Evolutionary conservation across 2,888 invertebrate species (phyloP).

Genomic region (Philereme transversata): DNA sequence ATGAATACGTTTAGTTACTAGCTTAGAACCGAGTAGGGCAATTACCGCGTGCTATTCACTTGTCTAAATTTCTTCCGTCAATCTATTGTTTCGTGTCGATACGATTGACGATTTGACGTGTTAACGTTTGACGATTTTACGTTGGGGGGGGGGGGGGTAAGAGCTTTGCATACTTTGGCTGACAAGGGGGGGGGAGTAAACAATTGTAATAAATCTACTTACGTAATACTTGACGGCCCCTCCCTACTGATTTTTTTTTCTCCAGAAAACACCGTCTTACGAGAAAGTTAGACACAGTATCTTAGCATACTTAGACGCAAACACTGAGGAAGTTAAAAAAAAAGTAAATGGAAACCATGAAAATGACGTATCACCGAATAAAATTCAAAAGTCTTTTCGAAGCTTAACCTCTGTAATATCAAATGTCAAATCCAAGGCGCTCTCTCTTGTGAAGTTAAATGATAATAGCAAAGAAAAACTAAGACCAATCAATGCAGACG

Average conservation of each 20-base stretch:
- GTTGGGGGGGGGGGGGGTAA: too few species aligned
- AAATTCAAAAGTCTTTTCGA: conserved; percentile 53
- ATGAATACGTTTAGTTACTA: too few species aligned
- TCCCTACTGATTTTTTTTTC: conserved; percentile 39
- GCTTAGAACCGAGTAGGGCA: too few species aligned
- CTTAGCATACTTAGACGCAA: conserved; percentile 71
- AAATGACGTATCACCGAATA: conserved; percentile 60
- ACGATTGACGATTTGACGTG: too few species aligned
- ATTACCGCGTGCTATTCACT: too few species aligned
- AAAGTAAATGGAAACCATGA: conserved; percentile 46
- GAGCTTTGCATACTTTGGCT: too few species aligned
- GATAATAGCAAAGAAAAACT: conserved; percentile 56
- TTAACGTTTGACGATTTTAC: too few species aligned
- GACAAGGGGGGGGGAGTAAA: too few species aligned
- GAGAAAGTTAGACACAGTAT: conserved; percentile 75
- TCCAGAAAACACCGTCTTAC: conserved; percentile 79
- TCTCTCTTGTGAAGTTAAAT: conserved; percentile 75
- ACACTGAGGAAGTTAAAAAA: conserved; percentile 47
- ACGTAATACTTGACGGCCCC: too few species aligned
- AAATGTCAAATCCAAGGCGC: conserved; percentile 80
- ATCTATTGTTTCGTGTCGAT: too few species aligned
- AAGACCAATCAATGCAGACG: conserved; percentile 50
- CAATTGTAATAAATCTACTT: too few species aligned
- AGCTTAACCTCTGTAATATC: conserved; percentile 76
- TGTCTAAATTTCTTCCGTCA: too few species aligned